phyloP scores from a whole-genome alignment of 1,140 invertebrate species.

The Kradibia gibbosae region DNA sequence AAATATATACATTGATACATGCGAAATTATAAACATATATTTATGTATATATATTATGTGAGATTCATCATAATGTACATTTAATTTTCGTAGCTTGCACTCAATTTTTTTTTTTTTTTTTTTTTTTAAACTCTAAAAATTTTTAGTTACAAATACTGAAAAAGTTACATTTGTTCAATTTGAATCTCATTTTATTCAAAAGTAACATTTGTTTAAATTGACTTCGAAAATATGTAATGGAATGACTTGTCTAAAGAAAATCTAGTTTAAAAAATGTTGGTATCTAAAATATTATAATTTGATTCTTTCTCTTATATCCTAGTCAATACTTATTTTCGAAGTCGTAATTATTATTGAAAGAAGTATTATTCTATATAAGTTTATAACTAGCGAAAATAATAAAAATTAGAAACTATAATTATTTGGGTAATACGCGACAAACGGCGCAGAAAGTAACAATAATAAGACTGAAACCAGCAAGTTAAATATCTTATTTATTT shows the following conservation, averaged over 20 bases:
- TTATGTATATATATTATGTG: conserved; percentile 33
- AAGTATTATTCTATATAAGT: conserved; percentile 10
- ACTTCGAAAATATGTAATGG: conserved; percentile 46
- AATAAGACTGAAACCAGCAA: conserved; percentile 39
- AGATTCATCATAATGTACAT: conserved; percentile 4
- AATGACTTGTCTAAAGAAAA: conserved; percentile 27
- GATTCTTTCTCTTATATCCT: conserved; percentile 37
- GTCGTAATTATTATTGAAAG: conserved; percentile 34
- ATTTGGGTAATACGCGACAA: conserved; percentile 38
- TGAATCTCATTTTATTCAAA: too few species aligned
- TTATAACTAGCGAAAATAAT: conserved; percentile 23
- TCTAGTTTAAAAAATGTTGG: conserved; percentile 41
- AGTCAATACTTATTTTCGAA: conserved; percentile 46
- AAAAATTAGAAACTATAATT: conserved; percentile 27
- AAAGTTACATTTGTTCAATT: conserved; percentile 17
- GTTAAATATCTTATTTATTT: conserved; percentile 24
- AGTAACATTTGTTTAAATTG: too few species aligned
- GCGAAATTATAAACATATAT: conserved; percentile 1
- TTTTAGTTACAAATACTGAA: conserved; percentile 29
- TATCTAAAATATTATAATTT: conserved; percentile 51
- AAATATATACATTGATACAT: conserved; percentile 42
- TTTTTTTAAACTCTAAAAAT: conserved; percentile 29
- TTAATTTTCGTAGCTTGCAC: conserved; percentile 21
- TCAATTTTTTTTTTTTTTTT: conserved; percentile 32
- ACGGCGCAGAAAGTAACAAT: conserved; percentile 38